phyloP scores from a whole-genome alignment of 2,888 invertebrate genomes.

The Rosalia funebris region DNA sequence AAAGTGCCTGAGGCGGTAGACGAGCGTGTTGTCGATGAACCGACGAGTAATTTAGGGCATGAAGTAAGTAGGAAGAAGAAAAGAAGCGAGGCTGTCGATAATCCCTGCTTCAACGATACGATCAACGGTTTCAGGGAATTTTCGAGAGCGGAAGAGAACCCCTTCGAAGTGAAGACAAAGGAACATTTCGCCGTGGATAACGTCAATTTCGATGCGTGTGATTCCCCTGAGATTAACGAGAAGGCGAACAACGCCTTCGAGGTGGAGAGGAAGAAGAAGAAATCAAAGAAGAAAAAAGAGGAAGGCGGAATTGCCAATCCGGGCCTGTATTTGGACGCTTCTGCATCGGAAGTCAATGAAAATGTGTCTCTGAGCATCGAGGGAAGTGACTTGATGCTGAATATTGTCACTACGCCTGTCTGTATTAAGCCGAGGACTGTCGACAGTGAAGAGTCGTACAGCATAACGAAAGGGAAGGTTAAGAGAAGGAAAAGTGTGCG shows the following conservation, averaged over 20 bases:
- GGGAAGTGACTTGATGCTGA: conserved; percentile 50
- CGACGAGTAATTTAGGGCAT: not conserved
- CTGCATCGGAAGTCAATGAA: conserved; percentile 20
- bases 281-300: conserved; percentile 32
- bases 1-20: not conserved
- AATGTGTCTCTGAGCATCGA: conserved; percentile 5
- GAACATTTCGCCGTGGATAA: not conserved
- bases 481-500: conserved; percentile 49
- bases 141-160: conserved; percentile 4
- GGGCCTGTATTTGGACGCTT: conserved; percentile 40
- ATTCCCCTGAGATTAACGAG: not conserved
- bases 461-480: conserved; percentile 21
- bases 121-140: not conserved
- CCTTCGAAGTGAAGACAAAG: not conserved
- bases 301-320: conserved; percentile 44
- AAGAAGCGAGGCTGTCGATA: not conserved
- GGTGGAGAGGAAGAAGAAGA: conserved; percentile 41
- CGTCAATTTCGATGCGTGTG: not conserved
- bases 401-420: conserved; percentile 49
- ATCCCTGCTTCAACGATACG: not conserved
- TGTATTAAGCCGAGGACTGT: conserved; percentile 9
- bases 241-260: conserved; percentile 17
- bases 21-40: not conserved
- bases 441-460: conserved; percentile 21
- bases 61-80: not conserved